A percentile compares a stretch with the other conserved stretches of the same genome.
phyloP scores from a whole-genome alignment of 2,113 vertebrate genomes.

The Phaethornis superciliosus region DNA sequence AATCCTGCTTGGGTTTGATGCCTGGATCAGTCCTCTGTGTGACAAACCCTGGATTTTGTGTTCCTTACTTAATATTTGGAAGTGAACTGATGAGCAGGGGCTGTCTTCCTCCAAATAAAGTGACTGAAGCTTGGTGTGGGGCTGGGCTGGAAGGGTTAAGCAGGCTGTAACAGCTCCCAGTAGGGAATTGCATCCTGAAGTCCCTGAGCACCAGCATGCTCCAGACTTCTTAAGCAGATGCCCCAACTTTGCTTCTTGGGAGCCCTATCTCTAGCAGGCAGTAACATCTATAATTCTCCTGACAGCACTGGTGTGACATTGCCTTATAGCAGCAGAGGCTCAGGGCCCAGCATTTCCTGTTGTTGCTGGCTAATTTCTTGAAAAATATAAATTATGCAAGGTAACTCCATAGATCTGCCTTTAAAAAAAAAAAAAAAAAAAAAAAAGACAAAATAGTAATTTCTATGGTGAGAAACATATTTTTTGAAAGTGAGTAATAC shows the following conservation, averaged over 20 bases:
- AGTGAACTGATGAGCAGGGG: not conserved
- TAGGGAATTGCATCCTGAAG: not conserved
- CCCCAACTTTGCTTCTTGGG: not conserved
- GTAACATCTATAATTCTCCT: not conserved
- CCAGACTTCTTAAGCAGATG: not conserved
- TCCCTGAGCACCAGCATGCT: not conserved
- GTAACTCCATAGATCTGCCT: conserved; percentile 34
- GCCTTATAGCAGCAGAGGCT: not conserved
- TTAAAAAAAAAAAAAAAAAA: not conserved
- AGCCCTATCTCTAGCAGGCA: not conserved
- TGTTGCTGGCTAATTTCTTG: conserved; percentile 31
- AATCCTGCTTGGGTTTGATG: not conserved
- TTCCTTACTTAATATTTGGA: not conserved
- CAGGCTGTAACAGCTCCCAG: fast-evolving
- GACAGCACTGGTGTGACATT: not conserved
- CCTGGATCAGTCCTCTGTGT: not conserved
- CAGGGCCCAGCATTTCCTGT: not conserved
- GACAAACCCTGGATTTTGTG: not conserved
- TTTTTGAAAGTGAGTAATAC: conserved; percentile 56
- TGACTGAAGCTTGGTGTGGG: not conserved
- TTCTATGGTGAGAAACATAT: conserved; percentile 57
- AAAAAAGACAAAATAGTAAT: conserved; percentile 22
- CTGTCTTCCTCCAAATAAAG: not conserved
- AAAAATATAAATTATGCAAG: conserved; percentile 41
- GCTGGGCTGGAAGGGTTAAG: not conserved